Conservation (phyloP, 1,140 invertebrate species). For the Phenacoccus solenopsis region DNA sequence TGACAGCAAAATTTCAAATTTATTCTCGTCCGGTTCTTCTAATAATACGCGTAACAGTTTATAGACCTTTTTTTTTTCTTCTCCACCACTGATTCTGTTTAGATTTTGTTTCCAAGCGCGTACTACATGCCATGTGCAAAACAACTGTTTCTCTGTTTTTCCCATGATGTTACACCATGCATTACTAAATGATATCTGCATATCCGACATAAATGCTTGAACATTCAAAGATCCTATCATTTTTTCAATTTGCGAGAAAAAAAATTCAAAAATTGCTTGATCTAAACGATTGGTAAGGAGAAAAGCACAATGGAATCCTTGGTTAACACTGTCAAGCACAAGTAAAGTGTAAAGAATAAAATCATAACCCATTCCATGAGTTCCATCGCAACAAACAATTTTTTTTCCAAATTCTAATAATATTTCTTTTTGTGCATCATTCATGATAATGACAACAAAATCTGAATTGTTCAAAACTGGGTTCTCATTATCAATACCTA, state of each 20-base stretch:
- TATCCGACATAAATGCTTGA: slow-evolving; percentile 5
- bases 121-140: neutral
- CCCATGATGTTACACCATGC: neutral
- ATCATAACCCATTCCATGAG: slow-evolving; percentile 8
- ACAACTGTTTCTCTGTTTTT: neutral
- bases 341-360: slow-evolving; percentile 3
- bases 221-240: neutral
- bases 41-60: neutral
- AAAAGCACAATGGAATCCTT: neutral
- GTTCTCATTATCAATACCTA: too few relatives aligned
- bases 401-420: neutral
- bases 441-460: slow-evolving; percentile 19
- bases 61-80: neutral
- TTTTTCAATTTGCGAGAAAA: neutral
- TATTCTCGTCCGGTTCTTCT: neutral
- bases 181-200: neutral
- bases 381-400: neutral
- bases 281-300: slow-evolving; percentile 13
- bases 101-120: neutral
- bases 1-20: neutral
- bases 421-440: slow-evolving; percentile 5
- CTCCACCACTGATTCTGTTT: neutral
- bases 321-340: neutral
- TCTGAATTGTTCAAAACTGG: neutral
- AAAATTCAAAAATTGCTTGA: neutral